These are phyloP conservation scores for Lutjanus campechanus DNA, from an alignment of 2,797 vertebrate genomes.

Conservation along the genomic window DNA sequence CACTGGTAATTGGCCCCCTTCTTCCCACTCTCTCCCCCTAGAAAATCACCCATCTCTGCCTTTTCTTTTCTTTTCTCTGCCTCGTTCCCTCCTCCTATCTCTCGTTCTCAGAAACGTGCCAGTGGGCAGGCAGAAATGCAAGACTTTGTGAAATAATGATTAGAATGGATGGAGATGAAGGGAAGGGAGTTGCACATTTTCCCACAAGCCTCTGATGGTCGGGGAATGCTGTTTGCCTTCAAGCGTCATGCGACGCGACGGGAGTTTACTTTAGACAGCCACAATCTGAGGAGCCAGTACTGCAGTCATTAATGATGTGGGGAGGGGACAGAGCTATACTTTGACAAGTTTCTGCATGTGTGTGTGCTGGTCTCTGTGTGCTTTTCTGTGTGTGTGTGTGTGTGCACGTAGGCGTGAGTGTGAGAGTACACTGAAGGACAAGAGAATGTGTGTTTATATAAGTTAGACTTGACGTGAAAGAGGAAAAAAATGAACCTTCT, in stretches of 20 bases:
- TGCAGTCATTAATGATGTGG: constrained; percentile 86
- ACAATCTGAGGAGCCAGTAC: constrained; percentile 84
- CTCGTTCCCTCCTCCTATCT: constrained; percentile 82
- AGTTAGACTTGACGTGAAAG: constrained; percentile 17
- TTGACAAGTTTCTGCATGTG: constrained; percentile 74
- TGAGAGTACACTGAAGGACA: constrained; percentile 28
- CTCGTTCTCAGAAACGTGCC: constrained; percentile 91
- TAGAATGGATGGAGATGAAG: constrained; percentile 89
- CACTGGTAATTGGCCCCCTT: constrained; percentile 98
- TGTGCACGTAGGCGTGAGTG: constrained; percentile 10
- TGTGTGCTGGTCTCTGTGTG: constrained; percentile 9
- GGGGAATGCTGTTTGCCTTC: constrained; percentile 86
- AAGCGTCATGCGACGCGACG: constrained; percentile 79
- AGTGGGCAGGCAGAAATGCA: constrained; percentile 94
- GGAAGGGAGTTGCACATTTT: constrained; percentile 80
- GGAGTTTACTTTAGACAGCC: constrained; percentile 87
- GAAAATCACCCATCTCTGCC: constrained; percentile 86
- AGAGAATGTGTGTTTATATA: constrained; percentile 31
- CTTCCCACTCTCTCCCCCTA: constrained; percentile 85
- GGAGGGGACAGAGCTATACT: constrained; percentile 72
- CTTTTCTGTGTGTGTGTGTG: background rate
- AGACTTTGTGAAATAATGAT: constrained; percentile 98
- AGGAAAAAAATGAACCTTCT: constrained; percentile 31
- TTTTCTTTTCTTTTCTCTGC: constrained; percentile 86
- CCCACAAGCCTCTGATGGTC: constrained; percentile 89